phyloP scores from a whole-genome alignment of 2,888 invertebrate species.

The Anarsia innoxiella region DNA sequence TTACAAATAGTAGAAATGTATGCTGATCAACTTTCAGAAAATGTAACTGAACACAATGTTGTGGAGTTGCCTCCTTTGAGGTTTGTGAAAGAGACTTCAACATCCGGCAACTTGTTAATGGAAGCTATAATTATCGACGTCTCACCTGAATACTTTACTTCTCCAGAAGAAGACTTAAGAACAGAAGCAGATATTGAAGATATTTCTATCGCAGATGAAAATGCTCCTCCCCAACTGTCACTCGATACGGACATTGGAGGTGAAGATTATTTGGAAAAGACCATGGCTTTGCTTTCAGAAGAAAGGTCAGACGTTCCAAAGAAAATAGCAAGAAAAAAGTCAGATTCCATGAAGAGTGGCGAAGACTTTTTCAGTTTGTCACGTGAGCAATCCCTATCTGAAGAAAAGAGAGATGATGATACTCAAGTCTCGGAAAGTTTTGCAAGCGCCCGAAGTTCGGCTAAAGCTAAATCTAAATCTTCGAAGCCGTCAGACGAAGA shows the following conservation, averaged over 20 bases:
- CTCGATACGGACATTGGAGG: slow-evolving; percentile 69
- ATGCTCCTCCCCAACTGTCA: slow-evolving; percentile 54
- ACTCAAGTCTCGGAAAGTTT: slow-evolving; percentile 77
- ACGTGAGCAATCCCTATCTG: slow-evolving; percentile 75
- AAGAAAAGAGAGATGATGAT: slow-evolving; percentile 76
- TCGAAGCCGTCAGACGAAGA: slow-evolving; percentile 46
- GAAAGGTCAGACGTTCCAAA: slow-evolving; percentile 71
- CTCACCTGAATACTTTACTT: slow-evolving; percentile 86
- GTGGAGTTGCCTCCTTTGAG: slow-evolving; percentile 90
- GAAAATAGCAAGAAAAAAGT: slow-evolving; percentile 78
- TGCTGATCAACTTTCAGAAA: slow-evolving; percentile 93
- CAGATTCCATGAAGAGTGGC: slow-evolving; percentile 75
- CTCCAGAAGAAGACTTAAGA: slow-evolving; percentile 86
- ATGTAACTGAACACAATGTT: slow-evolving; percentile 88
- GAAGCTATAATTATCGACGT: slow-evolving; percentile 94
- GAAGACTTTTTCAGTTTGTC: slow-evolving; percentile 81
- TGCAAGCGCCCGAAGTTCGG: slow-evolving; percentile 79
- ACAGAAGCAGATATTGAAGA: slow-evolving; percentile 93
- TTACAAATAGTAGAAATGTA: slow-evolving; percentile 95
- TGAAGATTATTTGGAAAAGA: slow-evolving; percentile 74
- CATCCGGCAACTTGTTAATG: slow-evolving; percentile 90
- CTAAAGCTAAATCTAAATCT: slow-evolving; percentile 53
- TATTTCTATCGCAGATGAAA: slow-evolving; percentile 86
- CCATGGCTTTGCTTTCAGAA: slow-evolving; percentile 62
- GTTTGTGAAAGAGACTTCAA: slow-evolving; percentile 92